These are phyloP conservation scores for Phaethon lepturus DNA, from an alignment of 2,113 vertebrate genomes.

Conservation along the genomic window DNA sequence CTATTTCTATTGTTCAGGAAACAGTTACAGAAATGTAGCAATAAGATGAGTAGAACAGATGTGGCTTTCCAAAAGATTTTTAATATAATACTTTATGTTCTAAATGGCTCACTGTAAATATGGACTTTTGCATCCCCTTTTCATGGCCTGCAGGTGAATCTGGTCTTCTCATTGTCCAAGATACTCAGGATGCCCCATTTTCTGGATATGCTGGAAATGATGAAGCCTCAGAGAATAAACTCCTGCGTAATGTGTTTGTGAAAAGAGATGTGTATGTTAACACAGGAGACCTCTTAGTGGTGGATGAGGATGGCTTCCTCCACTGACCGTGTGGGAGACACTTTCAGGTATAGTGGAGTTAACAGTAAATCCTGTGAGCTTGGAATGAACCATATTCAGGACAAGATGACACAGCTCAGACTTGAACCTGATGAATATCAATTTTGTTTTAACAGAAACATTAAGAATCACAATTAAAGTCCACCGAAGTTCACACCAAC, in stretches of 20 bases:
- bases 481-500: background rate
- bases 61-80: background rate
- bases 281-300: conserved; percentile 78
- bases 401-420: background rate
- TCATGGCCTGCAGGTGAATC: background rate
- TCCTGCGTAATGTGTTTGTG: background rate
- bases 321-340: conserved; percentile 81
- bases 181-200: background rate
- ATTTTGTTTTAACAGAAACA: background rate
- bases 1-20: background rate
- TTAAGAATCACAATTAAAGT: background rate
- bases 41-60: background rate
- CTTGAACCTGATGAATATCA: background rate
- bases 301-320: conserved; percentile 77
- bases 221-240: conserved; percentile 34
- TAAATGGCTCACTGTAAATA: background rate
- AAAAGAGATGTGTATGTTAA: conserved; percentile 68
- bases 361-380: background rate
- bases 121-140: background rate
- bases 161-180: background rate
- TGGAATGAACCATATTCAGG: background rate
- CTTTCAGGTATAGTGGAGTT: conserved; percentile 76
- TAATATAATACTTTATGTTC: background rate
- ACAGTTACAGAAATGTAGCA: background rate
- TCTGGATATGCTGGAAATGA: conserved; percentile 21